These are phyloP conservation scores for Lasioglossum leucozonium DNA, from an alignment of 2,888 invertebrate genomes.

Conservation along the genomic window DNA sequence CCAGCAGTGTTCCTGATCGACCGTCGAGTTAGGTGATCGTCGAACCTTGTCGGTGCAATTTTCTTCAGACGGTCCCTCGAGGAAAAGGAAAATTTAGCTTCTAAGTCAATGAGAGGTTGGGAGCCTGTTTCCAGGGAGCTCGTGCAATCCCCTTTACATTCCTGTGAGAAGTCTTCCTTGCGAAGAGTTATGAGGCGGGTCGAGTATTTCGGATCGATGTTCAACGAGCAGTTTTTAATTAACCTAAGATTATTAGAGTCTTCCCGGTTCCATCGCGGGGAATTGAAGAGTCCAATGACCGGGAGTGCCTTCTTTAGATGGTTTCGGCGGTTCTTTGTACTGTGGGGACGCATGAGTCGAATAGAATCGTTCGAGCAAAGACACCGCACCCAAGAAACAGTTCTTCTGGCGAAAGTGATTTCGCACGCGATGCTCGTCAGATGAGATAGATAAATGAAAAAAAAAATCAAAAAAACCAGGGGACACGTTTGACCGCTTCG, in stretches of 20 bases:
- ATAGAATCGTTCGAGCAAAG: neutral
- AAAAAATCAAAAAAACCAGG: neutral
- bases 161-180: conserved; percentile 64
- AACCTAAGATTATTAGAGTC: conserved; percentile 28
- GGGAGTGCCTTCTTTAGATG: conserved; percentile 64
- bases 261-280: conserved; percentile 19
- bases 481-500: neutral
- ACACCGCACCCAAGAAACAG: neutral
- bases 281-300: conserved; percentile 42
- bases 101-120: conserved; percentile 25
- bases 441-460: neutral
- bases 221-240: conserved; percentile 19
- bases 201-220: conserved; percentile 31
- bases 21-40: conserved; percentile 7
- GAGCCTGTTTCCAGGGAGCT: conserved; percentile 46
- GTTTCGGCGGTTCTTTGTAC: conserved; percentile 31
- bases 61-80: neutral
- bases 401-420: neutral
- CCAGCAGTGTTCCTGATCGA: conserved; percentile 43
- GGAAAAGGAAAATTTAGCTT: conserved; percentile 3
- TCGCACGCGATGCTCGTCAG: neutral
- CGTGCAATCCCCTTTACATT: conserved; percentile 71
- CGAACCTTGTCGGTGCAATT: conserved; percentile 4
- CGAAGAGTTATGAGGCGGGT: conserved; percentile 20
- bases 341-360: neutral